A percentile compares a stretch with the other conserved stretches of the same genome.
Evolutionary conservation across 1,140 invertebrate species (phyloP).

Genomic region (Tetranychus cinnabarinus): DNA sequence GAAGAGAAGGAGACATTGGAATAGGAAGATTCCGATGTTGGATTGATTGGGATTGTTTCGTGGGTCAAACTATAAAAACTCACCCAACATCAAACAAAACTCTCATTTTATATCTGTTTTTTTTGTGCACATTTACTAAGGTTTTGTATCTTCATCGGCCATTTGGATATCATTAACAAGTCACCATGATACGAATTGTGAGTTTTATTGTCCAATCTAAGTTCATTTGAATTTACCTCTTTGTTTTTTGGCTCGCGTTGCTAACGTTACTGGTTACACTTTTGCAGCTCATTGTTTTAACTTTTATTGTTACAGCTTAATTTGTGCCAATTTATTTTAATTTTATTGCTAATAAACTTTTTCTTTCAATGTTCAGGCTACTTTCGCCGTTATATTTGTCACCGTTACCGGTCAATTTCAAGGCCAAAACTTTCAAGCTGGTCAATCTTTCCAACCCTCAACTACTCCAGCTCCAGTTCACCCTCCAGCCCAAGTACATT

Average conservation of each 20-base stretch:
- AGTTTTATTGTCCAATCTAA: no score
- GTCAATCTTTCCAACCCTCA: neutral
- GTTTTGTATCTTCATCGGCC: neutral
- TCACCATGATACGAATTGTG: neutral
- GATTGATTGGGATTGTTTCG: neutral
- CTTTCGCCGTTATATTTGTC: neutral
- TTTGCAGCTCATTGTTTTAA: neutral
- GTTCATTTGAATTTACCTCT: no score
- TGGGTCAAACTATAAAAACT: neutral
- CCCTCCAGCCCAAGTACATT: conserved; percentile 8
- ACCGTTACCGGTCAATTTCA: neutral
- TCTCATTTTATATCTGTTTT: neutral
- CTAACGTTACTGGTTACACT: no score
- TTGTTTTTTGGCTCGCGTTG: no score
- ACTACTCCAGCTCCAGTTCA: neutral
- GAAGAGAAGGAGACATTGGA: neutral
- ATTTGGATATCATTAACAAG: neutral
- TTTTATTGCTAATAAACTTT: no score
- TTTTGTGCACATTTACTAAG: neutral
- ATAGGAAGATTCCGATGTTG: neutral
- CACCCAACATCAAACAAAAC: neutral
- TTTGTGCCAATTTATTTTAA: neutral
- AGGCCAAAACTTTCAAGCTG: neutral
- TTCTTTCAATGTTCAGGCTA: neutral
- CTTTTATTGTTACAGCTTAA: neutral